Conservation (phyloP, 2,888 invertebrate genomes). For the Tetanocera ferruginea region DNA sequence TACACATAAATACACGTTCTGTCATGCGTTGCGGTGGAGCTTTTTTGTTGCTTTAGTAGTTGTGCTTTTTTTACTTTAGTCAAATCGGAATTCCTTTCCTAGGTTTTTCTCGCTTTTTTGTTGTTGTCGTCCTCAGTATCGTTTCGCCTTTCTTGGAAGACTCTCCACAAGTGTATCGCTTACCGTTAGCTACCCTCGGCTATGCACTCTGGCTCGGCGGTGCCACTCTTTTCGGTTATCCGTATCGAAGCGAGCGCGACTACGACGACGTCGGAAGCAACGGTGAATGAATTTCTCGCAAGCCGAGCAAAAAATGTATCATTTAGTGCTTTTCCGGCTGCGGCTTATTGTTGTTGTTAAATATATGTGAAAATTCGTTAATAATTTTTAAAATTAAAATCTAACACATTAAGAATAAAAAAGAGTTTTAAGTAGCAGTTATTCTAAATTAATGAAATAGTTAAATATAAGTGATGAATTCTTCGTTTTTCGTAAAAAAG, state of each 20-base stretch:
- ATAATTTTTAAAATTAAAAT: constrained; percentile 1
- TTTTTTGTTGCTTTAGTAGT: too few relatives aligned
- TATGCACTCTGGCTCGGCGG: constrained; percentile 2
- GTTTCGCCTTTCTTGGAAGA: constrained; percentile 1
- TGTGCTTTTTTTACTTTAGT: too few relatives aligned
- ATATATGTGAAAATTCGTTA: background rate
- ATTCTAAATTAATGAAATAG: background rate
- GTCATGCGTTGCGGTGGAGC: too few relatives aligned
- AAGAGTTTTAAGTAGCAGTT: background rate
- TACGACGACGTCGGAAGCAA: background rate
- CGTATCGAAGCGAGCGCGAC: constrained; percentile 1
- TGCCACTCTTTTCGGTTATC: background rate
- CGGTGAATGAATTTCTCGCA: background rate
- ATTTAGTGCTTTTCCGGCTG: constrained; percentile 14
- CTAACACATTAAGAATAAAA: background rate
- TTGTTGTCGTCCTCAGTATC: background rate
- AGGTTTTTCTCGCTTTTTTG: background rate
- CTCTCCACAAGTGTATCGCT: background rate
- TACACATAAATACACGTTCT: too few relatives aligned
- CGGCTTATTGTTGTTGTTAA: constrained; percentile 14
- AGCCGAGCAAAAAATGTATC: constrained; percentile 9
- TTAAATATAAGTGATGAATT: background rate
- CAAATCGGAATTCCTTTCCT: too few relatives aligned
- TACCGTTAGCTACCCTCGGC: constrained; percentile 11
- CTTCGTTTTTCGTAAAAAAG: background rate